Conservation (phyloP, 2,888 invertebrate species). For the Gnatocerus cornutus region DNA sequence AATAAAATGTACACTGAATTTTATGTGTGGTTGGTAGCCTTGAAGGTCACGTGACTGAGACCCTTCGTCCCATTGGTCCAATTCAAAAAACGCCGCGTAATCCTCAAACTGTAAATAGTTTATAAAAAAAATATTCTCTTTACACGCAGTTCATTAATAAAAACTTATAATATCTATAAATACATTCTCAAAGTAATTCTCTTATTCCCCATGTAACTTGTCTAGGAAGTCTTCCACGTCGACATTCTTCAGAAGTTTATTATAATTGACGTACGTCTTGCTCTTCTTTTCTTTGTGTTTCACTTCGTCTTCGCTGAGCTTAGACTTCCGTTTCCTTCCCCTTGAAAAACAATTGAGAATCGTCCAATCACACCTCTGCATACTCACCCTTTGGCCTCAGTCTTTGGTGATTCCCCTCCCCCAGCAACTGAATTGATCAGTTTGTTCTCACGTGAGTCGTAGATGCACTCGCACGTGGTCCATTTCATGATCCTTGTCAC, state of each 20-base stretch:
- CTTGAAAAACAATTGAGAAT: conserved; percentile 22
- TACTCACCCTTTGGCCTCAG: conserved; percentile 28
- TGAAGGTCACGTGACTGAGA: no score
- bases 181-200: background rate
- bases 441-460: conserved; percentile 14
- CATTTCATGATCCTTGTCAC: conserved; percentile 33
- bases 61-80: no score
- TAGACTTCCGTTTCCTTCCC: conserved; percentile 36
- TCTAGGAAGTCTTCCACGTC: conserved; percentile 45
- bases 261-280: conserved; percentile 29
- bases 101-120: no score
- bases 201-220: conserved; percentile 40
- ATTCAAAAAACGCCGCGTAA: no score
- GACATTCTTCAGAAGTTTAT: conserved; percentile 39
- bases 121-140: no score
- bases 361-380: background rate
- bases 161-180: no score
- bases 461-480: conserved; percentile 11
- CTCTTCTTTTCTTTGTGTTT: conserved; percentile 30
- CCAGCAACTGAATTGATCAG: conserved; percentile 39
- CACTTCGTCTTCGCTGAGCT: background rate
- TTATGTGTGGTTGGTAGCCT: no score
- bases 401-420: conserved; percentile 14
- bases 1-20: no score
- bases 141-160: no score